These are phyloP conservation scores for Rhagologus leucostigma DNA, from an alignment of 2,113 vertebrate species.

Conservation along the genomic window DNA sequence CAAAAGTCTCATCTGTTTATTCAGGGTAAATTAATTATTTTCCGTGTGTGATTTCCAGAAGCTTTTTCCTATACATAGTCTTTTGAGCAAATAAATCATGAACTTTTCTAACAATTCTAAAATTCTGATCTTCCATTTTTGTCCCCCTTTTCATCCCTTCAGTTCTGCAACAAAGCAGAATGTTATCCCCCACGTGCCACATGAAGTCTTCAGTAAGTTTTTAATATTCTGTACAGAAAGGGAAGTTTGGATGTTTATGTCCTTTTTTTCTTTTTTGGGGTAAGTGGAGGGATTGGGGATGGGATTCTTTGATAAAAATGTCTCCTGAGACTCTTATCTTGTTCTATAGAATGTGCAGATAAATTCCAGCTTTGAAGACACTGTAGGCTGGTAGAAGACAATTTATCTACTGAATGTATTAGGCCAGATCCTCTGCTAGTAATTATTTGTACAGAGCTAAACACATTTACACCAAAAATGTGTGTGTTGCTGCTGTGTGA, in stretches of 20 bases:
- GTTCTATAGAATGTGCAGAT: background rate
- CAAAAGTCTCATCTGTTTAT: background rate
- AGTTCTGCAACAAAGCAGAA: background rate
- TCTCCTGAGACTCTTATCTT: background rate
- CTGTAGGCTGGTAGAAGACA: background rate
- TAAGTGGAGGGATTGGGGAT: background rate
- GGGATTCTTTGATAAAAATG: background rate
- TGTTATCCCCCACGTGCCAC: background rate
- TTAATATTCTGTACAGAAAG: background rate
- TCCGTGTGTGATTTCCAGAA: background rate
- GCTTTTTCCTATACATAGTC: background rate
- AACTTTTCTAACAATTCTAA: background rate
- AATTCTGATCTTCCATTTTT: background rate
- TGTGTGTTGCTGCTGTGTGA: background rate
- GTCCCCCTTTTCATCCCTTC: background rate
- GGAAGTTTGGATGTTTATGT: background rate
- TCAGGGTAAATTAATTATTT: background rate
- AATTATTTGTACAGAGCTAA: slow-evolving; percentile 8
- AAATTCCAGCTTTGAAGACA: slow-evolving; percentile 10
- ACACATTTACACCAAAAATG: background rate
- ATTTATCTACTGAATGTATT: background rate
- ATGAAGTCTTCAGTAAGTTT: background rate
- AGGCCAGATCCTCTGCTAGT: background rate
- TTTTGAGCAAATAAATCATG: background rate
- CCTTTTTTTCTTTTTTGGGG: background rate